phyloP scores from a whole-genome alignment of 2,888 invertebrate genomes.

The Ctena decussata region DNA sequence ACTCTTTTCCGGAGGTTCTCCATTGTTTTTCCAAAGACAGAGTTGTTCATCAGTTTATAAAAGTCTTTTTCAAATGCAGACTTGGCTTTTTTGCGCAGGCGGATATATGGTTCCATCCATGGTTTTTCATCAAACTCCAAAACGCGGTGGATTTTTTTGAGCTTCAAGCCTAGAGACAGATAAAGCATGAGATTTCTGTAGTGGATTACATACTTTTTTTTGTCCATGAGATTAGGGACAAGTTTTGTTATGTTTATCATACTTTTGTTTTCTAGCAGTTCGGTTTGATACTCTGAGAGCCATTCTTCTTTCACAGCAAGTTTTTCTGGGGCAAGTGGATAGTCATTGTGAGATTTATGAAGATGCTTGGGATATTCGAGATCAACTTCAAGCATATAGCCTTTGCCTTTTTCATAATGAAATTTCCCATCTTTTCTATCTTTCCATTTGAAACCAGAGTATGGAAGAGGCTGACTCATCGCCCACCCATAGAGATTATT shows the following conservation, averaged over 20 bases:
- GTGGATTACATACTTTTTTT: too few relatives aligned
- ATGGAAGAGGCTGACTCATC: constrained; percentile 70
- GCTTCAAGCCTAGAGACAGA: too few relatives aligned
- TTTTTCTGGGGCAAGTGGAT: constrained; percentile 43
- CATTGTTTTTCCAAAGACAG: too few relatives aligned
- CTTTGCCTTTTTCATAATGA: constrained; percentile 36
- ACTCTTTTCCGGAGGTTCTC: constrained; percentile 7
- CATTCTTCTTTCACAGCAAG: constrained; percentile 48
- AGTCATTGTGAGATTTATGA: constrained; percentile 43
- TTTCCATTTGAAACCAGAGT: too few relatives aligned
- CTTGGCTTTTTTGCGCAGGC: too few relatives aligned
- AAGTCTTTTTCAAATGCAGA: too few relatives aligned
- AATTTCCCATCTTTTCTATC: not conserved
- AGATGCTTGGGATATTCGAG: constrained; percentile 26
- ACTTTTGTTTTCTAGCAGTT: too few relatives aligned
- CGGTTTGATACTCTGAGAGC: too few relatives aligned
- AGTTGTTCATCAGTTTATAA: constrained; percentile 41
- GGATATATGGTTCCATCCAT: constrained; percentile 71
- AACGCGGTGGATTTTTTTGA: constrained; percentile 42
- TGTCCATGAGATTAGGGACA: too few relatives aligned
- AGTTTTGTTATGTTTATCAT: not conserved
- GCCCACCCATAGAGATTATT: constrained; percentile 61
- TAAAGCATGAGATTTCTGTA: constrained; percentile 79
- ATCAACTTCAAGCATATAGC: constrained; percentile 26
- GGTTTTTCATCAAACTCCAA: constrained; percentile 76